Conservation (phyloP, 2,888 invertebrate genomes). For the Apotomis capreana region DNA sequence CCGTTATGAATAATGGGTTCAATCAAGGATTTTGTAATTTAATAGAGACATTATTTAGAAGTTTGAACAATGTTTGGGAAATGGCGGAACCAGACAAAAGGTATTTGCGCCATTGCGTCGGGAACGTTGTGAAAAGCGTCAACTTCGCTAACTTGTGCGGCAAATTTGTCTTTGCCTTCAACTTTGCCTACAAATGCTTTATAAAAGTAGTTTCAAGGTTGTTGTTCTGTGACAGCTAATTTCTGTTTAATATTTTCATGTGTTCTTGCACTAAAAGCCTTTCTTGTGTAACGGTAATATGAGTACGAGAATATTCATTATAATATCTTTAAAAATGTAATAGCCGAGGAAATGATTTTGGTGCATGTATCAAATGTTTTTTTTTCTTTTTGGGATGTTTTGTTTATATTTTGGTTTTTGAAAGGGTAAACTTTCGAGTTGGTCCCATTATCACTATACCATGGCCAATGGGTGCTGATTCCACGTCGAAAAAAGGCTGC, state of each 20-base stretch:
- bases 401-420: too few species aligned
- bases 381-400: too few species aligned
- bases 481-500: too few species aligned
- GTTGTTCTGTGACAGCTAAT: background rate
- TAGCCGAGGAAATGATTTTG: too few species aligned
- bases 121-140: slow-evolving; percentile 14
- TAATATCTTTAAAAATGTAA: too few species aligned
- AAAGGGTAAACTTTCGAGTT: too few species aligned
- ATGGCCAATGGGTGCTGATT: too few species aligned
- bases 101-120: slow-evolving; percentile 12
- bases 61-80: slow-evolving; percentile 21
- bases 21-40: slow-evolving; percentile 16
- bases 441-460: too few species aligned
- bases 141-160: slow-evolving; percentile 24
- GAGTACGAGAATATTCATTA: too few species aligned
- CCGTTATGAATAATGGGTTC: slow-evolving; percentile 1
- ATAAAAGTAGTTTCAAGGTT: slow-evolving; percentile 24
- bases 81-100: slow-evolving; percentile 16
- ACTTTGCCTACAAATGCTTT: slow-evolving; percentile 11
- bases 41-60: slow-evolving; percentile 15
- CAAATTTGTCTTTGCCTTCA: slow-evolving; percentile 30
- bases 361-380: too few species aligned
- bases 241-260: slow-evolving; percentile 13
- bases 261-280: slow-evolving; percentile 3
- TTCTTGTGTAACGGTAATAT: too few species aligned